These are phyloP conservation scores for Lamproptera curius DNA, from an alignment of 2,888 invertebrate genomes.

Conservation along the genomic window DNA sequence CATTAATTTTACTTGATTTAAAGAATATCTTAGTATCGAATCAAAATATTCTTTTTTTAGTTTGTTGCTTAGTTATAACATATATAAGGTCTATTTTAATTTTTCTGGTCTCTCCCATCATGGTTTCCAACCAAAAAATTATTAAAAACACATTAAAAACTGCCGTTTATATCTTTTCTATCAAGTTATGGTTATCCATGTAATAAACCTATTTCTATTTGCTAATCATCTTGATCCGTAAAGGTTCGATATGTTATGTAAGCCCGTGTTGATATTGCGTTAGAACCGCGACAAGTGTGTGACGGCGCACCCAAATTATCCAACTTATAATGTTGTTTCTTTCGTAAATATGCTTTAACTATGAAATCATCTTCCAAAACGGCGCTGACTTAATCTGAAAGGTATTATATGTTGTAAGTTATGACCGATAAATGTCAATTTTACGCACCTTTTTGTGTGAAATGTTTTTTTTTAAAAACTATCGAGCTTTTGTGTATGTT, in stretches of 20 bases:
- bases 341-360: constrained; percentile 17
- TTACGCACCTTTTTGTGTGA: neutral
- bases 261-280: constrained; percentile 27
- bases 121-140: too few species aligned
- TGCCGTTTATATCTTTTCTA: neutral
- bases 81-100: neutral
- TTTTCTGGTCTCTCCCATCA: too few species aligned
- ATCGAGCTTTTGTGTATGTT: too few species aligned
- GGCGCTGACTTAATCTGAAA: constrained; percentile 6
- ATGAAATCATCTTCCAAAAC: constrained; percentile 19
- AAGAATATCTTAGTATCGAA: too few species aligned
- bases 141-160: too few species aligned
- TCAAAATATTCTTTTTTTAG: too few species aligned
- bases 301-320: constrained; percentile 17
- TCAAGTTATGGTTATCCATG: neutral
- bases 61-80: too few species aligned
- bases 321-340: constrained; percentile 14
- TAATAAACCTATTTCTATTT: neutral
- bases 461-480: too few species aligned
- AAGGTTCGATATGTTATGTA: constrained; percentile 5
- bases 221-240: neutral
- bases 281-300: constrained; percentile 26
- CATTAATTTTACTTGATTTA: too few species aligned
- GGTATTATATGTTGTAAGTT: constrained; percentile 12
- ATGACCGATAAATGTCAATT: constrained; percentile 6